Percentiles rank a stretch among this genome's conserved stretches.
Evolutionary conservation across 2,113 vertebrate species (phyloP).

Genomic region (Plectropomus leopardus): DNA sequence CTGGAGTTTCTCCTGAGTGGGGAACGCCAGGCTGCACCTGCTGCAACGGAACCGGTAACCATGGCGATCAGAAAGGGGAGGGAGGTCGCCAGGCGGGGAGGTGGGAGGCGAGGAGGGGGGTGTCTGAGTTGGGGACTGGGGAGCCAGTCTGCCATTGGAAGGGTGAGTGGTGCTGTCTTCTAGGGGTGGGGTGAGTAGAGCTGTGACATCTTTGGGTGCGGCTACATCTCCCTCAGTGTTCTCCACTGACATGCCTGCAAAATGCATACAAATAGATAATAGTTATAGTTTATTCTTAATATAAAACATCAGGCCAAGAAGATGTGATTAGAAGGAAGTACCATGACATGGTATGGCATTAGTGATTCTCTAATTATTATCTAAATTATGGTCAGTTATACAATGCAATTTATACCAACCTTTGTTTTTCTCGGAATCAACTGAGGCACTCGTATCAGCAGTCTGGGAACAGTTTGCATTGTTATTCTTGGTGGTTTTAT

Average conservation of each 20-base stretch:
- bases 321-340: neutral
- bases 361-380: constrained; percentile 1
- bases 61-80: constrained; percentile 94
- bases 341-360: neutral
- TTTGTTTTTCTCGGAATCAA: constrained; percentile 69
- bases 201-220: constrained; percentile 83
- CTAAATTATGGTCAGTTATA: constrained; percentile 23
- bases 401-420: constrained; percentile 59
- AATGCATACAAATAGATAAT: constrained; percentile 37
- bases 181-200: constrained; percentile 80
- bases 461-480: constrained; percentile 44
- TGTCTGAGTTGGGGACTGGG: constrained; percentile 76
- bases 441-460: constrained; percentile 41
- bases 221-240: constrained; percentile 71
- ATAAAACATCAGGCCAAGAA: neutral
- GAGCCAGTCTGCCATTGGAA: constrained; percentile 92
- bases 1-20: constrained; percentile 97
- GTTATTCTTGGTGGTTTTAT: constrained; percentile 47
- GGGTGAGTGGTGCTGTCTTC: constrained; percentile 78
- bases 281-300: neutral
- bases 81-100: constrained; percentile 89
- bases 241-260: constrained; percentile 67
- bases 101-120: constrained; percentile 76
- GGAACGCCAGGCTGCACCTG: constrained; percentile 98
- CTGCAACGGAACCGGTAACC: constrained; percentile 99